Evolutionary conservation across 2,888 invertebrate species (phyloP), one percentile per base, ranked within the genome.

Genomic region (Lasioglossum malachurum): DNA sequence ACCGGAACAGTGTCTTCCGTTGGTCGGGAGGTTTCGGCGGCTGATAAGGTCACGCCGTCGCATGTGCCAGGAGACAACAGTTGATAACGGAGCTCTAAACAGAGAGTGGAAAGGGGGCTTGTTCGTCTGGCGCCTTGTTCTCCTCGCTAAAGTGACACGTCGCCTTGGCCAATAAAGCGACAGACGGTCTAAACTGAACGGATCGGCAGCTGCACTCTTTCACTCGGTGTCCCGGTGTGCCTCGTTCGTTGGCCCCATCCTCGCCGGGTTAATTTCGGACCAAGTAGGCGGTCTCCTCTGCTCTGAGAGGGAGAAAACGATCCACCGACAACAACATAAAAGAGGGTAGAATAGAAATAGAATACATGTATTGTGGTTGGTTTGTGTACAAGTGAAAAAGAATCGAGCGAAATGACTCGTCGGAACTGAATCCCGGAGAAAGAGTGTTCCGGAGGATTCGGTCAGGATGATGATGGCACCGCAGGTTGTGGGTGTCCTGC

Each of bases 401-500:
- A n/a, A n/a, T 41, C 38, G 64, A 67, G 64, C 67, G 82, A 57
- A 80, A 87, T 83, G 87, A 75, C 57, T 35, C 46, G 79, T 1
- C 8, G 14, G 27, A 31, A 86, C 57, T 86, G 82, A 87, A 23
- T 41, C 57, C 27, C 46, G 23, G 46, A 23, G 23, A 23, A 8
- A 23, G 53, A 23, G 14, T 19, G 23, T 35, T 12, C 74, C 46
- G n/a, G 82, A 86, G 80, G 78, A 86, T 67, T 23, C 74, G 73
- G 80, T 64, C 83, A 75, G 86, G 91, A 94, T 93, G 94, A 94
- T 95, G 94, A 94, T 94, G 92, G 94, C 95, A 86, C 95, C 95
- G 85, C 94, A 95, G 88, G 93, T 95, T 85, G 95, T 95, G 92
- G 95, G 95, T 90, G 95, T 95, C 72, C 90, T 95, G 90, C 90